Conservation (phyloP, 2,797 vertebrate species). For the Buphagus erythrorhynchus region DNA sequence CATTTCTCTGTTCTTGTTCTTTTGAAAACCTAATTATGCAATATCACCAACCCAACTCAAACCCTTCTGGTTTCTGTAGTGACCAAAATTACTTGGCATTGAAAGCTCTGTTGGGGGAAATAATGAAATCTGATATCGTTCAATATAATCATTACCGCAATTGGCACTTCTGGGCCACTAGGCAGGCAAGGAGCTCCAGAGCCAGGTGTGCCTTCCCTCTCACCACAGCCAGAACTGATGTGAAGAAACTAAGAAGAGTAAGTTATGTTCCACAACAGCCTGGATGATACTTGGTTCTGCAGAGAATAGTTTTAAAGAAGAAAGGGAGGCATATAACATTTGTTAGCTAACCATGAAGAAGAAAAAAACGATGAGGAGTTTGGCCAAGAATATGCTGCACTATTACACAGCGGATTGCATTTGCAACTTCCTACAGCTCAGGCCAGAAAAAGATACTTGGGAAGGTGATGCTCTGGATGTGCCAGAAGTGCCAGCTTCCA, state of each 20-base stretch:
- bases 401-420: conserved; percentile 46
- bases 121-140: not conserved
- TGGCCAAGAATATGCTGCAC: conserved; percentile 47
- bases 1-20: conserved; percentile 69
- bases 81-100: not conserved
- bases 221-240: not conserved
- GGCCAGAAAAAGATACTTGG: conserved; percentile 64
- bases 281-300: not conserved
- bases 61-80: conserved; percentile 29
- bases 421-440: conserved; percentile 54
- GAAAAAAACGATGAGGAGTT: not conserved
- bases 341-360: not conserved
- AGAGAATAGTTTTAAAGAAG: not conserved
- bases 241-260: not conserved
- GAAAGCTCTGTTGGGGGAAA: not conserved
- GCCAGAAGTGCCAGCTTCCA: conserved; percentile 55
- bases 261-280: not conserved
- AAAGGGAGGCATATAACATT: not conserved
- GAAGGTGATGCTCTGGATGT: conserved; percentile 57
- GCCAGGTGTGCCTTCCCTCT: not conserved
- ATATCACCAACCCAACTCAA: not conserved
- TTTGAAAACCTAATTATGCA: conserved; percentile 59
- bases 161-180: not conserved
- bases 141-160: not conserved
- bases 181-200: not conserved